Percentiles rank a stretch among this genome's conserved stretches.
These are phyloP conservation scores for Heliornis fulica DNA, from an alignment of 2,113 vertebrate species.

Conservation along the genomic window DNA sequence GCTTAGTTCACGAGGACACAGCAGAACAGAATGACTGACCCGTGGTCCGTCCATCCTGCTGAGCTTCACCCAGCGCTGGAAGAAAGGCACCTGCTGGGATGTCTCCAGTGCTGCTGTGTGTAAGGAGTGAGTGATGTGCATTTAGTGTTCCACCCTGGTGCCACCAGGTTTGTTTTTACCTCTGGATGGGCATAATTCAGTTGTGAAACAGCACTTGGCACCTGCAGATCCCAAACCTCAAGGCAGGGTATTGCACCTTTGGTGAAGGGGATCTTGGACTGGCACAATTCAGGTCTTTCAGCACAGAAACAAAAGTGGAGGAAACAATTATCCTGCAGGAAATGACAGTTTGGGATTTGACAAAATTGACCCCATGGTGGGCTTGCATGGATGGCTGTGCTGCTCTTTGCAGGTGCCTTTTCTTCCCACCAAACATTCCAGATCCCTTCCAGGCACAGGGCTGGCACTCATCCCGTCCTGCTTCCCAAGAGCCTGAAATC, in stretches of 20 bases:
- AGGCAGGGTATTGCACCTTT: rapidly evolving
- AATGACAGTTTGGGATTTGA: background rate
- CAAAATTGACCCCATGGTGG: background rate
- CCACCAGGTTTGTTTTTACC: background rate
- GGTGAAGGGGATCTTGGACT: background rate
- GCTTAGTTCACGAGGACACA: background rate
- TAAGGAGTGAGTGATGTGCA: background rate
- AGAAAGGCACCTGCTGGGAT: rapidly evolving
- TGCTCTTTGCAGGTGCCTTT: background rate
- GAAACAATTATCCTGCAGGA: background rate
- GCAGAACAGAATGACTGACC: rapidly evolving
- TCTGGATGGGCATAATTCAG: background rate
- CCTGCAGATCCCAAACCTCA: rapidly evolving
- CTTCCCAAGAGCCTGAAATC: background rate
- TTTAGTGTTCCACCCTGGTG: rapidly evolving
- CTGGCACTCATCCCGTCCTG: background rate
- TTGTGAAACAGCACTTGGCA: background rate
- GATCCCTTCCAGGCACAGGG: background rate
- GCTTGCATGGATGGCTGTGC: rapidly evolving
- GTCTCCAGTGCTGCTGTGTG: too few species aligned
- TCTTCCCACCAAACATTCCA: background rate
- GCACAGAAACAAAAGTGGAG: background rate
- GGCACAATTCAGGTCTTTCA: rapidly evolving
- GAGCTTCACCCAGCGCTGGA: rapidly evolving
- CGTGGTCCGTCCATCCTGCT: rapidly evolving